Evolutionary conservation across 2,797 vertebrate species (phyloP).

Genomic region (Sebastes iracundus): DNA sequence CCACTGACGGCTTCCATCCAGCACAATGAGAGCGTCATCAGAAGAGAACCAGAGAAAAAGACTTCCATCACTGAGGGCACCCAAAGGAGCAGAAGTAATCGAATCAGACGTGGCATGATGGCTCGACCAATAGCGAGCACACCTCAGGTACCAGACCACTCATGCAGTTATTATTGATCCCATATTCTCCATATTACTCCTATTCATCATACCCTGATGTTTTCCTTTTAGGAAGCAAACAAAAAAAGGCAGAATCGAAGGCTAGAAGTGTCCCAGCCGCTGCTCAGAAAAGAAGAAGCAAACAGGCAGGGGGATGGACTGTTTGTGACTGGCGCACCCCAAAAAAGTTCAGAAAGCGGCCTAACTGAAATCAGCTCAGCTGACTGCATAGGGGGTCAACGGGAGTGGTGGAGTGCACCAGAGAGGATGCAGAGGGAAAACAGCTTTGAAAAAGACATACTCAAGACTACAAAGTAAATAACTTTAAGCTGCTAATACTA

Average conservation of each 20-base stretch:
- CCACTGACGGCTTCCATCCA: not conserved
- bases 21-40: conserved; percentile 33
- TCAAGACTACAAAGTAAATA: conserved; percentile 63
- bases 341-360: conserved; percentile 18
- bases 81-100: conserved; percentile 76
- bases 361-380: not conserved
- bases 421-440: conserved; percentile 18
- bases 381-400: not conserved
- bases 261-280: conserved; percentile 21
- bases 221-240: conserved; percentile 68
- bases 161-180: not conserved
- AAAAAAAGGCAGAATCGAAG: conserved; percentile 69
- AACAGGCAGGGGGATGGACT: conserved; percentile 3
- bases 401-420: not conserved
- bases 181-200: not conserved
- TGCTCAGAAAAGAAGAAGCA: conserved; percentile 46
- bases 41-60: conserved; percentile 52
- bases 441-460: conserved; percentile 32
- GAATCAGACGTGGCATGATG: conserved; percentile 87
- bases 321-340: not conserved
- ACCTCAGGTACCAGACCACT: conserved; percentile 82
- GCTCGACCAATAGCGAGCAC: conserved; percentile 81
- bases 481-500: not conserved
- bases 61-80: conserved; percentile 64
- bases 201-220: not conserved